Base-by-base conservation (phyloP, 2,113 vertebrate genomes). In the Panthera tigris region DNA sequence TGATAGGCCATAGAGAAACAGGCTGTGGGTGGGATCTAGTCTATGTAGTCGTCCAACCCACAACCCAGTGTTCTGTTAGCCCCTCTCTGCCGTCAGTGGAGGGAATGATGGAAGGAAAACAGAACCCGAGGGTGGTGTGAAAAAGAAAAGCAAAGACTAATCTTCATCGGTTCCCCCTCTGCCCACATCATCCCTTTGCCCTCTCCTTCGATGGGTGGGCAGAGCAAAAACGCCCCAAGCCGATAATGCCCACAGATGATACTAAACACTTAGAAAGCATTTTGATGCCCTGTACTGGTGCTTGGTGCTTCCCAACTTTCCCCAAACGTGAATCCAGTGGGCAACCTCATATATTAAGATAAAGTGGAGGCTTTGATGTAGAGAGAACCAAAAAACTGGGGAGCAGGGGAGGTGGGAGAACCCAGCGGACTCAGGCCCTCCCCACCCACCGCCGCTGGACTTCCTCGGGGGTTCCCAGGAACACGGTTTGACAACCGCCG, bases 1-100 rank as follows among this genome's bases (percentile, higher is more conserved):
- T 76, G 57, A 6, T 3, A 52, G 81, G 69, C 69, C 27, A 10
- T 9, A 18, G 0, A 45, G 78, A 61, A n/a, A 61, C 21, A 4
- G 29, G 61, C 61, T 13, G 11, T 39, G 10, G 33, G 4, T 7
- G 7, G 31, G 33, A 21, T 5, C 29, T 1, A 3, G 11, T 4
- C 4, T n/a, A 1, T 10, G 45, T 8, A 3, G 18, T 50, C 15
- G 39, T 71, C 57, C 57, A 10, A 10, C 1, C 12, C 21, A 12
- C 27, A 3, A 21, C 12, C 18, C 3, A 8, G 50, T 10, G 12
- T 11, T 23, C 33, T 39, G 50, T 12, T 14, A 16, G 48, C 8
- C 4, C 2, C 16, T 6, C 21, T 90, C 71, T 5, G 1, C 15
- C 41, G 25, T 84, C 2, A 0, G 31, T 19, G 31, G 45, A 50